Evolutionary conservation across 2,113 vertebrate species (phyloP).

Genomic region (Ornithorhynchus anatinus): DNA sequence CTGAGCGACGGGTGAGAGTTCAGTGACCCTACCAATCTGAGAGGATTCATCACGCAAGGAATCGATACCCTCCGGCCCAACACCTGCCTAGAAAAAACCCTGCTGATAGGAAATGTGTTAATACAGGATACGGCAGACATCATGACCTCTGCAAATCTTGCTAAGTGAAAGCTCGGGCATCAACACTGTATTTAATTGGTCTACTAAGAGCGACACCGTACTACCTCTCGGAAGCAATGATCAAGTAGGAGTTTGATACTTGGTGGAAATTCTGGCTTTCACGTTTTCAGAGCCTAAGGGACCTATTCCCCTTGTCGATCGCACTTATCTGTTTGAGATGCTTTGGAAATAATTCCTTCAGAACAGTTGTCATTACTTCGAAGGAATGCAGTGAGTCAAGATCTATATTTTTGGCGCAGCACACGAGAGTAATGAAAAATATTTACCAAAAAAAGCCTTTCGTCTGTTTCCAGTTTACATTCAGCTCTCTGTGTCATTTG

Average conservation of each 20-base stretch:
- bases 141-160: background rate
- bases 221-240: slow-evolving; percentile 11
- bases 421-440: background rate
- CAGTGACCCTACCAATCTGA: no score
- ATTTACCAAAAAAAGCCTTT: background rate
- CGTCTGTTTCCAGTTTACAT: background rate
- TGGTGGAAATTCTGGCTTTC: slow-evolving; percentile 42
- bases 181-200: slow-evolving; percentile 7
- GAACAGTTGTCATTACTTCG: background rate
- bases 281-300: slow-evolving; percentile 11
- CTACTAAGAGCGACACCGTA: background rate
- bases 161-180: background rate
- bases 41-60: no score
- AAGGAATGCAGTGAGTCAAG: slow-evolving; percentile 1
- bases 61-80: no score
- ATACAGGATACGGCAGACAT: no score
- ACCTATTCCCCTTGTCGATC: slow-evolving; percentile 17
- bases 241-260: slow-evolving; percentile 19
- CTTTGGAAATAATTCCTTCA: slow-evolving; percentile 9
- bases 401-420: background rate
- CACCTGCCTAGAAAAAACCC: no score
- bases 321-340: slow-evolving; percentile 10
- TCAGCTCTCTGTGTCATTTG: background rate
- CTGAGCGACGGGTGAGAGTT: no score
- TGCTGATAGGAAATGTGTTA: no score